These are phyloP conservation scores for Drosophila mayri DNA, from an alignment of 1,140 invertebrate species.

Conservation along the genomic window DNA sequence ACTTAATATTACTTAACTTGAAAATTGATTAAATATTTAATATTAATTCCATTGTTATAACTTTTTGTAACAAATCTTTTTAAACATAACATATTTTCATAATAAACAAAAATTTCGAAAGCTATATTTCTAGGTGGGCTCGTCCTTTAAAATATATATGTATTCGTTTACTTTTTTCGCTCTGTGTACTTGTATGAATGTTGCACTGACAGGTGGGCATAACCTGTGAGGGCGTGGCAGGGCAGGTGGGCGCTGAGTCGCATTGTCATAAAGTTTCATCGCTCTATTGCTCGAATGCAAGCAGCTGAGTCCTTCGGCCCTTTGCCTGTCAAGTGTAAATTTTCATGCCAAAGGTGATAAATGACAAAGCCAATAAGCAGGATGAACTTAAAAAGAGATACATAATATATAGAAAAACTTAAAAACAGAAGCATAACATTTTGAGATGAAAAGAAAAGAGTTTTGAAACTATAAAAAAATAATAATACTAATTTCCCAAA, in stretches of 20 bases:
- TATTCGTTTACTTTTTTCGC: neutral
- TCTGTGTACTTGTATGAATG: constrained; percentile 12
- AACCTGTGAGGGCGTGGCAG: constrained; percentile 12
- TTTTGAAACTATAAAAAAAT: neutral
- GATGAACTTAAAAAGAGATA: neutral
- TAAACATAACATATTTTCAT: too few species aligned
- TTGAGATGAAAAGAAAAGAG: neutral
- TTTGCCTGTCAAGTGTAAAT: constrained; percentile 69
- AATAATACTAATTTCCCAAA: constrained; percentile 2
- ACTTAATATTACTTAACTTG: too few species aligned
- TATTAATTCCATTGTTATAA: too few species aligned
- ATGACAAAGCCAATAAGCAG: constrained; percentile 65
- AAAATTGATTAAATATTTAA: too few species aligned
- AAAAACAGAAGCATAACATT: neutral
- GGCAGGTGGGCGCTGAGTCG: constrained; percentile 15
- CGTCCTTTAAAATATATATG: too few species aligned
- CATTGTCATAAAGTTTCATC: constrained; percentile 76
- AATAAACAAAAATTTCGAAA: too few species aligned
- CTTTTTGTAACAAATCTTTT: too few species aligned
- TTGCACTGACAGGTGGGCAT: constrained; percentile 56
- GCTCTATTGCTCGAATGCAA: constrained; percentile 25
- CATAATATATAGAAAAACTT: neutral
- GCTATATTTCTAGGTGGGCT: too few species aligned
- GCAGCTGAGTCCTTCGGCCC: constrained; percentile 14
- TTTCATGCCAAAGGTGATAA: constrained; percentile 62